Evolutionary conservation across 2,888 invertebrate genomes (phyloP).

Genomic region (Spilosoma lubricipeda): DNA sequence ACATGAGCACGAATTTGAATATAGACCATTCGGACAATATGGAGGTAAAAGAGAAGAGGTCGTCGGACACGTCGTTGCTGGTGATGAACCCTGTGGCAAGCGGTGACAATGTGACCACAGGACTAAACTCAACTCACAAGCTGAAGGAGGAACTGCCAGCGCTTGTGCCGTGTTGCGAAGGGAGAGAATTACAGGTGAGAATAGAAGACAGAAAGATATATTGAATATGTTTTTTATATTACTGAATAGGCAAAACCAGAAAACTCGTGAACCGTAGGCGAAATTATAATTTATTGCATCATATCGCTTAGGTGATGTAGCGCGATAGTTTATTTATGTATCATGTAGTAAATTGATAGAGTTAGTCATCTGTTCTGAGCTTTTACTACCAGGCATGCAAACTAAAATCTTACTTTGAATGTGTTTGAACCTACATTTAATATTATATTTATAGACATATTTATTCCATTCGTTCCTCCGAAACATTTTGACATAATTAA

Average conservation of each 20-base stretch:
- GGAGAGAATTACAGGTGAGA: conserved; percentile 74
- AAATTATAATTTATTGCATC: background rate
- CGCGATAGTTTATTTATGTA: too few relatives aligned
- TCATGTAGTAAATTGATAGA: too few relatives aligned
- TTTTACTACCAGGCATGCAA: too few relatives aligned
- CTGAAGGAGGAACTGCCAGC: conserved; percentile 75
- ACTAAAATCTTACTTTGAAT: too few relatives aligned
- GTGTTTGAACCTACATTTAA: too few relatives aligned
- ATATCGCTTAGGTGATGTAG: too few relatives aligned
- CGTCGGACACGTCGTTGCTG: conserved; percentile 71
- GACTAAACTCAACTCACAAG: conserved; percentile 70
- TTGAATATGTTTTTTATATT: background rate
- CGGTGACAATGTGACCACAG: conserved; percentile 77
- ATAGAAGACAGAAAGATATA: background rate
- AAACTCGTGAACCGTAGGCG: background rate
- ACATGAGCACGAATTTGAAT: conserved; percentile 57
- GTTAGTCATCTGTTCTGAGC: too few relatives aligned
- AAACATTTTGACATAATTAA: too few relatives aligned
- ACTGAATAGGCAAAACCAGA: background rate
- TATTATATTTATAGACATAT: too few relatives aligned
- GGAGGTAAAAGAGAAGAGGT: conserved; percentile 74
- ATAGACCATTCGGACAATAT: conserved; percentile 58
- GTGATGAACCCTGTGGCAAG: conserved; percentile 81
- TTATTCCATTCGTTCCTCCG: too few relatives aligned
- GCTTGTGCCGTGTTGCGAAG: conserved; percentile 80